Evolutionary conservation across 2,113 vertebrate species (phyloP), one percentile per base, ranked within the genome.

Genomic region (Pseudopipra pipra): DNA sequence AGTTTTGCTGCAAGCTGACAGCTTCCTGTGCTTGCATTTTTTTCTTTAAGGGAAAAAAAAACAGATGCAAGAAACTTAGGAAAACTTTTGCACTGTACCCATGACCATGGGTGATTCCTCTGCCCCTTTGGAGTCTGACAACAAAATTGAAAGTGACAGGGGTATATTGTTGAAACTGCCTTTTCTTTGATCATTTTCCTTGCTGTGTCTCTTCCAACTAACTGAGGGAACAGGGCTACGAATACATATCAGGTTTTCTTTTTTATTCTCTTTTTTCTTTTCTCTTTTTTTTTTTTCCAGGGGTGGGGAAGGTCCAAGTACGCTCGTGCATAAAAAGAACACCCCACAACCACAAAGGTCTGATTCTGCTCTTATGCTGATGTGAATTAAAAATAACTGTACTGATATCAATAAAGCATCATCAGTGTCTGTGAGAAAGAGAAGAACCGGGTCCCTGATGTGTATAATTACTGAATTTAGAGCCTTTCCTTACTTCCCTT

Each of bases 101-200:
- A 28, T 56, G 85, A 71, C 90, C 77, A 23, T 47, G 85, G 44
- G 62, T 89, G 77, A 89, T 87, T 93, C 77, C 44, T 71, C 55
- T 75, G 73, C 72, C 56, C 80, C 73, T 92, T 89, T 95, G 70
- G 79, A 93, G 37, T 67, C 78, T 81, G 65, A 75, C 75, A 86
- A 77, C 47, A 76, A 86, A 93, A 96, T 93, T 87, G 80, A 68
- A 95, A 92, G 83, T 89, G 95, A 96, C 88, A 94, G 76, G 93
- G 65, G 61, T 77, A 89, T 94, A 93, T 89, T 94, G 95, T 94
- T 95, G 92, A 88, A 94, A 92, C 47, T 95, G 93, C 68, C 47
- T 96, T 96, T 92, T 93, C 95, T 96, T 96, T 96, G 92, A 94
- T 93, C 85, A 27, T 84, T 92, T 96, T 95, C 37, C 85, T 96